Conservation (phyloP, 1,140 invertebrate species). For the Drosophila willistoni region DNA sequence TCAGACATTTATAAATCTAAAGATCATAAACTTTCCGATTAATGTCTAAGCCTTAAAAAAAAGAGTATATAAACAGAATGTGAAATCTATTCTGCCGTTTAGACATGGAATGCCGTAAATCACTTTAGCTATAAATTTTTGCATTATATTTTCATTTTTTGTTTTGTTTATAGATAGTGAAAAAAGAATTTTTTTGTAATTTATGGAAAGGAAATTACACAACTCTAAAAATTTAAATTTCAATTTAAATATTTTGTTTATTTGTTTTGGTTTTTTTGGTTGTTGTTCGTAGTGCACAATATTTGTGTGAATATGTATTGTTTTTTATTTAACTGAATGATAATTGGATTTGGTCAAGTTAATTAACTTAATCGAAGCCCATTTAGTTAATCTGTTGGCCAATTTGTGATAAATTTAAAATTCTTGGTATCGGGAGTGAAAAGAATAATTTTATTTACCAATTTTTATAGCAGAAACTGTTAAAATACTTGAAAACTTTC, state of each 20-base stretch:
- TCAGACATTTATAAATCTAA: too few relatives aligned
- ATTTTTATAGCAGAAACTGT: conserved; percentile 10
- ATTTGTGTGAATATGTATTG: not conserved
- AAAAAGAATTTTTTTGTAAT: conserved; percentile 4
- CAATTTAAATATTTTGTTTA: not conserved
- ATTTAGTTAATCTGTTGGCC: not conserved
- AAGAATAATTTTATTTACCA: not conserved
- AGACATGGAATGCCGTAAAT: not conserved
- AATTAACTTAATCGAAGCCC: not conserved
- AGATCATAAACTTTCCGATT: too few relatives aligned
- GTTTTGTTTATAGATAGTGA: conserved; percentile 1
- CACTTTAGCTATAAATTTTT: not conserved
- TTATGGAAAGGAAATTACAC: not conserved
- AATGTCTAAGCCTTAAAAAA: not conserved
- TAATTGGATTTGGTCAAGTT: not conserved
- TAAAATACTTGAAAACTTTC: conserved; percentile 2
- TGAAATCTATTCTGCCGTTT: not conserved
- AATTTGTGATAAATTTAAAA: not conserved
- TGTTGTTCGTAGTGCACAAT: not conserved
- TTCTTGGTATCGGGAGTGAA: not conserved
- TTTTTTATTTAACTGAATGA: not conserved
- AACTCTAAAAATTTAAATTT: not conserved
- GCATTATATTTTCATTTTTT: not conserved
- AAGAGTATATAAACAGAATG: not conserved
- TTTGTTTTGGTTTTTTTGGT: not conserved